Evolutionary conservation across 2,888 invertebrate genomes (phyloP).

Genomic region (Uropetala carovei): DNA sequence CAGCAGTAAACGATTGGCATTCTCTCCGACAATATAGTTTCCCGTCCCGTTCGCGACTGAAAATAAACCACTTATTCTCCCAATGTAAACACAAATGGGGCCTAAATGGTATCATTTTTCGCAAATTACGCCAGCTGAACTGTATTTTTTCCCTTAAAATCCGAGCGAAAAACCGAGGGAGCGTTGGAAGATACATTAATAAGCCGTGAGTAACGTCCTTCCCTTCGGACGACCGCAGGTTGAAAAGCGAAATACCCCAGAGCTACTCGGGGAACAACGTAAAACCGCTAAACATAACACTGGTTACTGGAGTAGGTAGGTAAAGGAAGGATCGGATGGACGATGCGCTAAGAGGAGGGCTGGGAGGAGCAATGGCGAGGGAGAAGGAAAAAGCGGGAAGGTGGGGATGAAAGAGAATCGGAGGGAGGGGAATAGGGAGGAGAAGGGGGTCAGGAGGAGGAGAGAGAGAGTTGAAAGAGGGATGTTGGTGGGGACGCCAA

Average conservation of each 20-base stretch:
- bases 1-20: too few relatives aligned
- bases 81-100: too few relatives aligned
- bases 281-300: constrained; percentile 10
- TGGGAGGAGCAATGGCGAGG: background rate
- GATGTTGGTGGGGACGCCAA: background rate
- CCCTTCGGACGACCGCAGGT: background rate
- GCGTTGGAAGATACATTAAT: background rate
- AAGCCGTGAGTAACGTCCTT: background rate
- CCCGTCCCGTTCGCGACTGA: too few relatives aligned
- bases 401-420: background rate
- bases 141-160: background rate
- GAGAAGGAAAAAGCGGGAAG: background rate
- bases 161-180: background rate
- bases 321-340: background rate
- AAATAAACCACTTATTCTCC: too few relatives aligned
- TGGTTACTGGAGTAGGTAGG: constrained; percentile 5
- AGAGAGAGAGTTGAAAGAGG: background rate
- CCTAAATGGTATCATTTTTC: background rate
- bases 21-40: too few relatives aligned
- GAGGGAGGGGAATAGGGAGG: background rate
- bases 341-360: background rate
- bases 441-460: background rate
- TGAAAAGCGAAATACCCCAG: background rate
- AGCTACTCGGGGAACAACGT: background rate
- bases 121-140: background rate